Percentiles rank a stretch among this genome's conserved stretches.
phyloP scores from a whole-genome alignment of 92 coral and sea anemone genomes.

The Anthopleura xanthogrammica region DNA sequence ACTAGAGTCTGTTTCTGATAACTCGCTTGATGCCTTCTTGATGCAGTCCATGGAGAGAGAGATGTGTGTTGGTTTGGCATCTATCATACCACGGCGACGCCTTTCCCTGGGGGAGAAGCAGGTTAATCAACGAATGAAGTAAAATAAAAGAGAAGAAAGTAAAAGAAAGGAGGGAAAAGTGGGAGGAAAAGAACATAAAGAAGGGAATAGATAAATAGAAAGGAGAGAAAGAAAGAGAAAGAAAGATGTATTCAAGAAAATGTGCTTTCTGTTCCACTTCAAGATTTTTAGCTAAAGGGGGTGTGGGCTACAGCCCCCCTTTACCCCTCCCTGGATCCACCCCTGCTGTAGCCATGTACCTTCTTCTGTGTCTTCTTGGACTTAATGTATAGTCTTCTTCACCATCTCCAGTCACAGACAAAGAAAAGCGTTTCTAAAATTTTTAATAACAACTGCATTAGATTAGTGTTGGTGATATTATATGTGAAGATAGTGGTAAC shows the following conservation, averaged over 20 bases:
- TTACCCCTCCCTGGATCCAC: too few species aligned
- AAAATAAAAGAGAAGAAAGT: too few species aligned
- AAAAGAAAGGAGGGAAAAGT: neutral
- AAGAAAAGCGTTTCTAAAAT: neutral
- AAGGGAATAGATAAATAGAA: neutral
- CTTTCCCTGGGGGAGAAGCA: slow-evolving; percentile 21
- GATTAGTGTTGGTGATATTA: too few species aligned
- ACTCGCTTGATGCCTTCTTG: slow-evolving; percentile 39
- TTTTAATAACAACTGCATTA: neutral
- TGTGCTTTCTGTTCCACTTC: too few species aligned
- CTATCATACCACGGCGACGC: slow-evolving; percentile 21
- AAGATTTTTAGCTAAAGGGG: too few species aligned
- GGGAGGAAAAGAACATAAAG: neutral
- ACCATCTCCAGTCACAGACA: neutral
- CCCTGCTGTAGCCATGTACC: neutral
- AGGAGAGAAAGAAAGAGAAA: neutral
- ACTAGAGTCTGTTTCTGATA: slow-evolving; percentile 39
- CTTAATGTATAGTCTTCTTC: neutral
- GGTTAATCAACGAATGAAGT: neutral
- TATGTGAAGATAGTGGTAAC: too few species aligned
- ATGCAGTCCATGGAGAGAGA: slow-evolving; percentile 51
- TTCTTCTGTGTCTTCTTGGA: neutral
- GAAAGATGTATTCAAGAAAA: neutral
- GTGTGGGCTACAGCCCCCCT: too few species aligned
- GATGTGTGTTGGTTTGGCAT: slow-evolving; percentile 66